Conservation (phyloP, 2,797 vertebrate genomes). For the Hydrocynus forskahlii region DNA sequence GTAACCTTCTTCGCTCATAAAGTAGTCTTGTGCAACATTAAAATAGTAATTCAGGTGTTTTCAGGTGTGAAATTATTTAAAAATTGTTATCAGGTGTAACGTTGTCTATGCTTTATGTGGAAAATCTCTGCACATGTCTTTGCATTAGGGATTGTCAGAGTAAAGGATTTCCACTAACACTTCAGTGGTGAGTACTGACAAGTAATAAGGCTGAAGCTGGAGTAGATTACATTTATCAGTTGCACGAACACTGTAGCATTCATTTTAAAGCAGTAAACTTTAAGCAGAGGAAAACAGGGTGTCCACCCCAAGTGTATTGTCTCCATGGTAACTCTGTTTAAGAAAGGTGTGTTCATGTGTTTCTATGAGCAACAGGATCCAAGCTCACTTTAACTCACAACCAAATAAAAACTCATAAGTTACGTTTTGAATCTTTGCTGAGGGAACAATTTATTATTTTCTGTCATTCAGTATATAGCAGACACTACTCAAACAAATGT, state of each 20-base stretch:
- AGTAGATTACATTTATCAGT: background rate
- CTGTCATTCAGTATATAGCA: background rate
- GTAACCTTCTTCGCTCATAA: slow-evolving; percentile 6
- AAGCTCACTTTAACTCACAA: slow-evolving; percentile 6
- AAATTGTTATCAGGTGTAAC: too few relatives aligned
- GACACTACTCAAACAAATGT: background rate
- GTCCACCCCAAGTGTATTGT: slow-evolving; percentile 37
- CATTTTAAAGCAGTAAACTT: background rate
- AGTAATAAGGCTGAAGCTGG: too few relatives aligned
- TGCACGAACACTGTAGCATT: background rate
- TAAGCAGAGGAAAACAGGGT: slow-evolving; percentile 32
- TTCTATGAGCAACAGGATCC: slow-evolving; percentile 36
- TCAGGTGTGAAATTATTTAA: too few relatives aligned
- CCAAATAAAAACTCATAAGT: background rate
- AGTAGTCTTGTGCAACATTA: background rate
- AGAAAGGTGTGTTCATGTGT: slow-evolving; percentile 23
- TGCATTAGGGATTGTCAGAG: too few relatives aligned
- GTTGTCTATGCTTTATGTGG: too few relatives aligned
- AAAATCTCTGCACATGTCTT: too few relatives aligned
- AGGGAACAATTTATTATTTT: background rate
- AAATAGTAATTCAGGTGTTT: too few relatives aligned
- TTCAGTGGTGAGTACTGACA: too few relatives aligned
- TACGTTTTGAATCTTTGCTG: background rate
- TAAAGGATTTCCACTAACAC: too few relatives aligned
- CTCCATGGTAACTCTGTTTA: slow-evolving; percentile 48